Conservation (phyloP, 2,888 invertebrate species). For the Steinernema hermaphroditum region DNA sequence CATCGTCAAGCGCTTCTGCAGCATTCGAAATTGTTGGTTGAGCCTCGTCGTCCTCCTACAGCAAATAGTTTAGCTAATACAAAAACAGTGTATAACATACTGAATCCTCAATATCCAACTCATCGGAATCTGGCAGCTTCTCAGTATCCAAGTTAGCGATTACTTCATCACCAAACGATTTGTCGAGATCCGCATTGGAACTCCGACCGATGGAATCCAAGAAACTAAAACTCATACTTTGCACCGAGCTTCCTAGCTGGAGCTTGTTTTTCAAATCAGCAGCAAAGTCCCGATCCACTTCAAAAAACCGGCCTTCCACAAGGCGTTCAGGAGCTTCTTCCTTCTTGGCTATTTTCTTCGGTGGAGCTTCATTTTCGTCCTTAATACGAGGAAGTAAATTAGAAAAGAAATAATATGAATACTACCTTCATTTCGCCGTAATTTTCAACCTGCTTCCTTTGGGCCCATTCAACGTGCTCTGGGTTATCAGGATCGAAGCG, state of each 20-base stretch:
- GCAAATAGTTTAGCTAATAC: not conserved
- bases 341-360: conserved; percentile 4
- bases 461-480: conserved; percentile 57
- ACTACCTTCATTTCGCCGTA: conserved; percentile 22
- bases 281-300: conserved; percentile 50
- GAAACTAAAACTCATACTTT: conserved; percentile 46
- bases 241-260: conserved; percentile 47
- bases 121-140: not conserved
- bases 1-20: not conserved
- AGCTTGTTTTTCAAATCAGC: conserved; percentile 42
- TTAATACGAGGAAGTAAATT: too few relatives aligned
- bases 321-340: conserved; percentile 12
- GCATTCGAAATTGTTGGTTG: not conserved
- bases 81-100: not conserved
- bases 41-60: too few relatives aligned
- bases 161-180: not conserved
- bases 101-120: not conserved
- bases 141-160: not conserved
- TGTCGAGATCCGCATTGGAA: conserved; percentile 11
- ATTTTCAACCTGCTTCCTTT: conserved; percentile 36
- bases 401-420: not conserved
- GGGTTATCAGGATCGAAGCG: conserved; percentile 57
- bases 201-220: conserved; percentile 32
- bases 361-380: conserved; percentile 12
- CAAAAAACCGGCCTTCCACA: conserved; percentile 43